These are phyloP conservation scores for Sepioteuthis lessoniana DNA, from an alignment of 2,888 invertebrate genomes.

Conservation along the genomic window DNA sequence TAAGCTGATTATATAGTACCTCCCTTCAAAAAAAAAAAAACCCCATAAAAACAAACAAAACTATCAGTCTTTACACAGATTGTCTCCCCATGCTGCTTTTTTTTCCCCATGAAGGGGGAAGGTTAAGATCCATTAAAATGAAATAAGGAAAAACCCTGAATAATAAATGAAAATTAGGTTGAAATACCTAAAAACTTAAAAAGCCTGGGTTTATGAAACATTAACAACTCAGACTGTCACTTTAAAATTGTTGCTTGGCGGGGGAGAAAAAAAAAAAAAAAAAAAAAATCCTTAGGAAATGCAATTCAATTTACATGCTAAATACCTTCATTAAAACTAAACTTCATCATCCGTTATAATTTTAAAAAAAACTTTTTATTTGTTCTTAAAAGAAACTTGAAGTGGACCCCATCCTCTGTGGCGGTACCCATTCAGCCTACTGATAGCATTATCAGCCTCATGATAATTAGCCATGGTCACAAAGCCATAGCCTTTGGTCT, in stretches of 20 bases:
- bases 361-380: background rate
- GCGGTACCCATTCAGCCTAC: slow-evolving; percentile 72
- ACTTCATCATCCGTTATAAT: background rate
- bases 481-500: slow-evolving; percentile 75
- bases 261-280: background rate
- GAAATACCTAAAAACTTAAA: background rate
- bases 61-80: background rate
- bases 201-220: background rate
- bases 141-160: background rate
- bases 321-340: no score
- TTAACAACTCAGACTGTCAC: background rate
- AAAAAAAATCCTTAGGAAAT: no score
- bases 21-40: background rate
- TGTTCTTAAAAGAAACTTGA: slow-evolving; percentile 71
- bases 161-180: background rate
- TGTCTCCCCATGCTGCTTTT: background rate
- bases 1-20: background rate
- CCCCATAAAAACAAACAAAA: no score
- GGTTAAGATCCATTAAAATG: background rate
- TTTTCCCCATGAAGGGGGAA: background rate
- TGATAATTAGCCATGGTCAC: slow-evolving; percentile 75
- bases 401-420: slow-evolving; percentile 72
- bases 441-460: slow-evolving; percentile 74
- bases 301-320: no score
- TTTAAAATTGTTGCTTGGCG: background rate